Conservation (phyloP, 2,888 invertebrate genomes). For the Maniola hyperantus region DNA sequence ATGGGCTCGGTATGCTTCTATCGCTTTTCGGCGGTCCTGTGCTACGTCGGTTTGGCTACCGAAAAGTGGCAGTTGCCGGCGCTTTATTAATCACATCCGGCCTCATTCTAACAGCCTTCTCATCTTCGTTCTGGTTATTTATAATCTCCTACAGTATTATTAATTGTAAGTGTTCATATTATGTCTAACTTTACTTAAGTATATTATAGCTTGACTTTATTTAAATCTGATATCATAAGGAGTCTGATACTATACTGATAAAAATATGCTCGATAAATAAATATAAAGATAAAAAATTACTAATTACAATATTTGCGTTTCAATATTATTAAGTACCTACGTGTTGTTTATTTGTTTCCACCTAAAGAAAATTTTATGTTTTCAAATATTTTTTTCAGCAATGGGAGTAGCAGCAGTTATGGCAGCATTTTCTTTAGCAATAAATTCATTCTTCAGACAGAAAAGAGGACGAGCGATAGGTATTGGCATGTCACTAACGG, state of each 20-base stretch:
- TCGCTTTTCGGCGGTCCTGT: conserved; percentile 86
- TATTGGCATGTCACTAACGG: conserved; percentile 84
- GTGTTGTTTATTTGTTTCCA: background rate
- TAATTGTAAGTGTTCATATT: conserved; percentile 82
- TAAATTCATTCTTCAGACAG: conserved; percentile 85
- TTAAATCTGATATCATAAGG: background rate
- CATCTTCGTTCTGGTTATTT: conserved; percentile 81
- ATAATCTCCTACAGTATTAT: conserved; percentile 86
- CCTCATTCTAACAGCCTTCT: conserved; percentile 82
- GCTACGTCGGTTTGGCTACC: conserved; percentile 83
- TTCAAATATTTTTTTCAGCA: conserved; percentile 72
- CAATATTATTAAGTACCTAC: background rate
- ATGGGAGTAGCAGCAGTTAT: conserved; percentile 83
- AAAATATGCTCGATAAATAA: background rate
- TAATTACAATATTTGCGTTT: background rate
- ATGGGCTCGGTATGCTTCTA: conserved; percentile 85
- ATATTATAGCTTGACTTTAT: background rate
- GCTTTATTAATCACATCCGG: conserved; percentile 81
- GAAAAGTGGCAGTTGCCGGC: conserved; percentile 84
- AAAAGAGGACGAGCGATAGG: conserved; percentile 85
- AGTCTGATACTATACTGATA: background rate
- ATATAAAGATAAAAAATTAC: background rate
- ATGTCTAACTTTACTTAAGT: conserved; percentile 1
- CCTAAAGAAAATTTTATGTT: background rate
- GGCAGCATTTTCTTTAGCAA: conserved; percentile 84